Percentiles rank a stretch among this genome's conserved stretches.
phyloP scores from a whole-genome alignment of 2,113 vertebrate genomes.

The Paradisaea rubra region DNA sequence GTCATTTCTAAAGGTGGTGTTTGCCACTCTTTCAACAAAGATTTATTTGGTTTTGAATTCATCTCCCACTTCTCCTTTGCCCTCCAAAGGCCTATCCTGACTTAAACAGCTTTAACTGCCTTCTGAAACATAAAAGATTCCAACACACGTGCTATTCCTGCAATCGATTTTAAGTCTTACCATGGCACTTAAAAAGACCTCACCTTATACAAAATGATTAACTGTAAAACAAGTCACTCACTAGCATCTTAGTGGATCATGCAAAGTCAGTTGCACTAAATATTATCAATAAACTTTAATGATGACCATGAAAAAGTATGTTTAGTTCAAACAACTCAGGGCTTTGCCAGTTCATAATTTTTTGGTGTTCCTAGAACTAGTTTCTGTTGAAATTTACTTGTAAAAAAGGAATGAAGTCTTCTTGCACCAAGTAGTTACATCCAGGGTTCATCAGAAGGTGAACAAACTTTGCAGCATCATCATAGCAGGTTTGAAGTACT shows the following conservation, averaged over 20 bases:
- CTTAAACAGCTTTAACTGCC: not conserved
- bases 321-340: not conserved
- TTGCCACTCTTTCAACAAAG: not conserved
- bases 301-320: not conserved
- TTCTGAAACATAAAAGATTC: not conserved
- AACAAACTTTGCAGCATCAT: conserved; percentile 89
- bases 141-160: not conserved
- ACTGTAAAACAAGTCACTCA: not conserved
- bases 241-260: not conserved
- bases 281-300: not conserved
- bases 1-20: not conserved
- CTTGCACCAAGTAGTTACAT: conserved; percentile 90
- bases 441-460: conserved; percentile 91
- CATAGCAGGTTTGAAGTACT: conserved; percentile 89
- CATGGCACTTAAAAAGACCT: not conserved
- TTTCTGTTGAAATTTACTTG: conserved; percentile 76
- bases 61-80: not conserved
- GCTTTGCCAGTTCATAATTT: not conserved
- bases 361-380: not conserved
- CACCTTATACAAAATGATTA: not conserved
- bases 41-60: not conserved
- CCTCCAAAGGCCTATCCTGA: not conserved
- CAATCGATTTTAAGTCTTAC: not conserved
- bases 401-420: conserved; percentile 95
- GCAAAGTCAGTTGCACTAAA: not conserved